Percentiles rank a stretch among this genome's conserved stretches.
phyloP scores from a whole-genome alignment of 2,797 vertebrate genomes.

The Benthosema pterotum region DNA sequence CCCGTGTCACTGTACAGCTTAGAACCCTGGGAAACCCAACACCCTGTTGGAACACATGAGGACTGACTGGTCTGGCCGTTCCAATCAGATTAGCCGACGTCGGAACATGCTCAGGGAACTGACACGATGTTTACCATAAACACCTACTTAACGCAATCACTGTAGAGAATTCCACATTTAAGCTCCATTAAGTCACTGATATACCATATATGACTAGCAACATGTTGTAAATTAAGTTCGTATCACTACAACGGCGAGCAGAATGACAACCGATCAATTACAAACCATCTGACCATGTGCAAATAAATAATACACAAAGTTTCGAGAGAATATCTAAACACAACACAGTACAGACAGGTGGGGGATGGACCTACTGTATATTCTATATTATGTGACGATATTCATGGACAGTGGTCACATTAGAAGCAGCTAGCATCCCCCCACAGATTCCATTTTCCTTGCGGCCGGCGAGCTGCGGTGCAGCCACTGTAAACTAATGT shows the following conservation, averaged over 20 bases:
- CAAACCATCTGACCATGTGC: neutral
- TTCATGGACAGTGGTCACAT: slow-evolving; percentile 43
- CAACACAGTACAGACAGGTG: slow-evolving; percentile 8
- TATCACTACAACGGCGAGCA: slow-evolving; percentile 17
- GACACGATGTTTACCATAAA: slow-evolving; percentile 71
- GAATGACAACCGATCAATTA: slow-evolving; percentile 23
- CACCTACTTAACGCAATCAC: slow-evolving; percentile 55
- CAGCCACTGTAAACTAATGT: slow-evolving; percentile 65
- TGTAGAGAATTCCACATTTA: slow-evolving; percentile 41
- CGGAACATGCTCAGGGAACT: slow-evolving; percentile 59
- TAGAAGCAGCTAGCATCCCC: slow-evolving; percentile 48
- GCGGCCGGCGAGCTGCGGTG: slow-evolving; percentile 50
- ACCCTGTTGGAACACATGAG: slow-evolving; percentile 73
- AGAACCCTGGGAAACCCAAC: slow-evolving; percentile 74
- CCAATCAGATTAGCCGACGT: slow-evolving; percentile 69
- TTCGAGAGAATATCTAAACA: slow-evolving; percentile 5
- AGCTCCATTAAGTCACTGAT: slow-evolving; percentile 38
- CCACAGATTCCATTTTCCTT: slow-evolving; percentile 51
- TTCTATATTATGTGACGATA: slow-evolving; percentile 21
- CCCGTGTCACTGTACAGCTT: slow-evolving; percentile 72
- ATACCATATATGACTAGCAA: slow-evolving; percentile 43
- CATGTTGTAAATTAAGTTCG: slow-evolving; percentile 13
- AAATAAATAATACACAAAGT: slow-evolving; percentile 7
- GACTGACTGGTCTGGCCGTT: slow-evolving; percentile 63
- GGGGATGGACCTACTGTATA: slow-evolving; percentile 5